A percentile compares a stretch with the other conserved stretches of the same genome.
Evolutionary conservation across 2,797 vertebrate species (phyloP).

Genomic region (Tolypeutes matacus): DNA sequence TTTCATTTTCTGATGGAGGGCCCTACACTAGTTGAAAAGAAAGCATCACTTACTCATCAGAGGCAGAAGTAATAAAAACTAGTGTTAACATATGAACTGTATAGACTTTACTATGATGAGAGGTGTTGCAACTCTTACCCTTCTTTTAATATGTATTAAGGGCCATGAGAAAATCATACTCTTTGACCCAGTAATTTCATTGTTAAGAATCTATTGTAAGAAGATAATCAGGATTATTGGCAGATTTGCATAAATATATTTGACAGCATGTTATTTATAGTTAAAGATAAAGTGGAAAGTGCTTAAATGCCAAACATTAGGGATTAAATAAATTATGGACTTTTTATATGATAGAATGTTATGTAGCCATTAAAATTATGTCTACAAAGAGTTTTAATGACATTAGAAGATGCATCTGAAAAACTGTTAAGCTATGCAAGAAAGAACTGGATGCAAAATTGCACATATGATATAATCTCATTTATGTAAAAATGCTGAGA

Average conservation of each 20-base stretch:
- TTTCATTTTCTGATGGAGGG: neutral
- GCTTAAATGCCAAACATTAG: neutral
- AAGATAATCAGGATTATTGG: neutral
- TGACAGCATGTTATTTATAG: conserved; percentile 2
- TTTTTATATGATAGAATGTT: conserved; percentile 3
- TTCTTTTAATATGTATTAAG: neutral
- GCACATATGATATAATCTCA: neutral
- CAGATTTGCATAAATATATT: neutral
- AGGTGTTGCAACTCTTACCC: neutral
- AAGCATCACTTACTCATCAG: neutral
- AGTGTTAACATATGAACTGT: neutral
- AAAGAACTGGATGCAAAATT: conserved; percentile 13
- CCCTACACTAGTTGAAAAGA: conserved; percentile 7
- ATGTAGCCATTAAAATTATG: conserved; percentile 34
- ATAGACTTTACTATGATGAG: neutral
- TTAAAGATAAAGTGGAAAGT: neutral
- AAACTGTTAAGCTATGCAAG: conserved; percentile 33
- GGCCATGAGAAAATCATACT: neutral
- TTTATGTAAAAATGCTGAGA: no score
- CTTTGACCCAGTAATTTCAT: neutral
- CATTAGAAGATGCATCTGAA: conserved; percentile 43
- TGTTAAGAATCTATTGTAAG: conserved; percentile 2
- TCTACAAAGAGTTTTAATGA: conserved; percentile 5
- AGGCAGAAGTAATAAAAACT: conserved; percentile 4
- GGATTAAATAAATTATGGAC: neutral